Conservation (phyloP, 2,888 invertebrate genomes). For the Drosophila sordidula region DNA sequence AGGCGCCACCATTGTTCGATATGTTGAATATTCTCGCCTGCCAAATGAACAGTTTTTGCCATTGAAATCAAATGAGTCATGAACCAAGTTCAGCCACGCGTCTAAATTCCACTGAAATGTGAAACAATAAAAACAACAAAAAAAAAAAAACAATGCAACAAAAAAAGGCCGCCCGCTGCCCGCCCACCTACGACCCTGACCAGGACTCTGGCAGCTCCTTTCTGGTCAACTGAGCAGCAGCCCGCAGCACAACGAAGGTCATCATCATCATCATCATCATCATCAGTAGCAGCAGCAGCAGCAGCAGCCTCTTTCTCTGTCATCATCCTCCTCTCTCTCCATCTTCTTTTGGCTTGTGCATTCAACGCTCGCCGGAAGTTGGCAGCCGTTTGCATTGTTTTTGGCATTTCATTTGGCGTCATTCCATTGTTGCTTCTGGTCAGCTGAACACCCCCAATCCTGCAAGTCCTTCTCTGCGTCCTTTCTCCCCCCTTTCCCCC, state of each 20-base stretch:
- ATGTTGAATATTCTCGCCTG: constrained; percentile 62
- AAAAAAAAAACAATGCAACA: constrained; percentile 1
- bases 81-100: constrained; percentile 41
- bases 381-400: constrained; percentile 80
- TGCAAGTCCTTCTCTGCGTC: not conserved
- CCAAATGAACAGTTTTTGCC: constrained; percentile 71
- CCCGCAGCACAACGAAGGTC: constrained; percentile 50
- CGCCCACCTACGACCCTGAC: constrained; percentile 32
- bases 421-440: constrained; percentile 66
- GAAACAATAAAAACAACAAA: constrained; percentile 67
- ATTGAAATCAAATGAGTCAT: constrained; percentile 77
- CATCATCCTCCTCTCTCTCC: constrained; percentile 8
- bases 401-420: constrained; percentile 71
- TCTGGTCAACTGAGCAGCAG: constrained; percentile 74
- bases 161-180: not conserved
- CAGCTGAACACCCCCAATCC: constrained; percentile 22
- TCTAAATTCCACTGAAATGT: constrained; percentile 31
- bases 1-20: constrained; percentile 27
- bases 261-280: constrained; percentile 46
- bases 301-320: constrained; percentile 23
- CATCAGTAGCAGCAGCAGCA: constrained; percentile 25
- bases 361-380: constrained; percentile 71
- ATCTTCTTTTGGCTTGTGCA: constrained; percentile 40
- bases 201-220: constrained; percentile 44
- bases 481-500: not conserved